Base-by-base conservation (phyloP, 2,113 vertebrate genomes). In the Hippocampus guttulatus region DNA sequence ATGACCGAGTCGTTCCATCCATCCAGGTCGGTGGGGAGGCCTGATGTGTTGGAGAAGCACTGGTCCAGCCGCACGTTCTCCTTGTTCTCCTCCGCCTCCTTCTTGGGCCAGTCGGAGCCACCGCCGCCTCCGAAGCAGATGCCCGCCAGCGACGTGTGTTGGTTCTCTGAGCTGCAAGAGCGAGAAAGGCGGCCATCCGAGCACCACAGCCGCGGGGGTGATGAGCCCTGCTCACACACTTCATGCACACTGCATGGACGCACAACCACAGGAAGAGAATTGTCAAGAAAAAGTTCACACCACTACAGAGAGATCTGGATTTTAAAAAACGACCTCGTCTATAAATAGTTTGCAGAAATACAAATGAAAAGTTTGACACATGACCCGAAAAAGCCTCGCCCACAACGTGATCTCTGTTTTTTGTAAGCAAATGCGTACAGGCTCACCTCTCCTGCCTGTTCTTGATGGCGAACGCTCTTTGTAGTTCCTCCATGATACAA, bases 401-500 rank as follows among this genome's bases (percentile, higher is more conserved):
- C 21, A 51, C 47, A 51, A 16, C 5, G 51, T 54, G 51, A 54
- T n/a, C 51, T 54, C 51, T 54, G 51, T 1, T 2, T 55, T 55
- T 55, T 55, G 8, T 55, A 11, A 54, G 21, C 0, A 23, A 21
- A 49, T 25, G 2, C 15, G 30, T 55, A n/a, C 11, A 40, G 21
- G 3, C 84, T 87, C 87, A 97, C 96, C 94, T 98, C 75, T 98
- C 96, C 90, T 99, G 96, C 25, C 95, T 93, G 82, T 97, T 96
- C 85, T 98, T 99, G 51, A 94, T 95, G 83, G 97, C 96, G 66
- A 99, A 92, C 1, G 97, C 96, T 84, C 97, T 91, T 86, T 99
- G 97, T 70, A 99, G 93, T 88, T 99, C 97, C 79, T 99, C 97
- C 69, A 99, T 98, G 82, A 99, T 95, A 69, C 95, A 95, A 91